Evolutionary conservation across 2,888 invertebrate species (phyloP).

Genomic region (Caenorhabditis imperialis): DNA sequence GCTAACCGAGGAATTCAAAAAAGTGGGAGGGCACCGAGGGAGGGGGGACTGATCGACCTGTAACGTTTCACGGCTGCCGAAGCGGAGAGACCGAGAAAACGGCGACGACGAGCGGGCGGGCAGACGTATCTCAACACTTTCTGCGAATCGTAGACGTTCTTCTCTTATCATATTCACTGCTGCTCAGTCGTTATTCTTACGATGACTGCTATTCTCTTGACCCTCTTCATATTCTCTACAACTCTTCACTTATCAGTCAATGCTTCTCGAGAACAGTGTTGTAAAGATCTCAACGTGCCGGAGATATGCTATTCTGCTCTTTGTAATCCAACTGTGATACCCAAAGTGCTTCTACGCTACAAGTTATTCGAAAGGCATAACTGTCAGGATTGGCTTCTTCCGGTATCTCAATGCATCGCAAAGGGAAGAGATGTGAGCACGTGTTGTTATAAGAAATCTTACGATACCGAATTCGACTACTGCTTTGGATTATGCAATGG

Average conservation of each 20-base stretch:
- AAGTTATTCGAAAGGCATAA: slow-evolving; percentile 59
- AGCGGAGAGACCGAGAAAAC: slow-evolving; percentile 11
- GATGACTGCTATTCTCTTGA: slow-evolving; percentile 1
- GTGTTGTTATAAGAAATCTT: slow-evolving; percentile 66
- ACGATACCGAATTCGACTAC: slow-evolving; percentile 56
- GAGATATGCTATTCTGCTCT: slow-evolving; percentile 64
- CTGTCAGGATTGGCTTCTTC: slow-evolving; percentile 62
- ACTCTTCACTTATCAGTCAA: not conserved
- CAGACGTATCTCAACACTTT: not conserved
- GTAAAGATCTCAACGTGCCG: slow-evolving; percentile 64
- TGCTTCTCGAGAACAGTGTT: slow-evolving; percentile 57
- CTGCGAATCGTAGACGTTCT: not conserved
- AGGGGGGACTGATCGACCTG: slow-evolving; percentile 1
- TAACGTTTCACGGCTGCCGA: slow-evolving; percentile 7
- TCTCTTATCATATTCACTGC: slow-evolving; percentile 9
- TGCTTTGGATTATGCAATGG: slow-evolving; percentile 74
- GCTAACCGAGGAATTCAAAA: not conserved
- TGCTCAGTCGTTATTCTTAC: not conserved
- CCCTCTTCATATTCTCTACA: not conserved
- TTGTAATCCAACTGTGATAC: slow-evolving; percentile 68
- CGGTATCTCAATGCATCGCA: slow-evolving; percentile 69
- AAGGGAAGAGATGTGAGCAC: slow-evolving; percentile 71
- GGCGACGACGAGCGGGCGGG: slow-evolving; percentile 16
- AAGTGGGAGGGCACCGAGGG: not conserved
- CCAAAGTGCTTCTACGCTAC: slow-evolving; percentile 67